These are phyloP conservation scores for Nomada ferruginata DNA, from an alignment of 2,888 invertebrate species.

Conservation along the genomic window DNA sequence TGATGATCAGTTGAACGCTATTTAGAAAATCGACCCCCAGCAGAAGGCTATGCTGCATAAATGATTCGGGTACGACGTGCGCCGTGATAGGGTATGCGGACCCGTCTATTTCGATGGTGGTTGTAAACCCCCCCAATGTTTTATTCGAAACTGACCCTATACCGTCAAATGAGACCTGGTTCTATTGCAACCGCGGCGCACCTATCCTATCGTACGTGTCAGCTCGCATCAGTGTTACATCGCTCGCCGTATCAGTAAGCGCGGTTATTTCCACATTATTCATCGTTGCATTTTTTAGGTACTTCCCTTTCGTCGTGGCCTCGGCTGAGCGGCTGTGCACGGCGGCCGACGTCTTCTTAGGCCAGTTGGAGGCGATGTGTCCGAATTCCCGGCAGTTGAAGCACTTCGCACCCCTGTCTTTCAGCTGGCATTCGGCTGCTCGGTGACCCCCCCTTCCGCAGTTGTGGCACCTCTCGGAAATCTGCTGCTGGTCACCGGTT, in stretches of 20 bases:
- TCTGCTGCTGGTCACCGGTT: neutral
- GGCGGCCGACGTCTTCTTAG: neutral
- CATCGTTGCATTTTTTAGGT: neutral
- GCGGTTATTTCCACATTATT: neutral
- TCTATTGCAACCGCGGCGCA: neutral
- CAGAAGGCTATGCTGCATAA: neutral
- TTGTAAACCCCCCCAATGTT: neutral
- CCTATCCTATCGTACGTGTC: neutral
- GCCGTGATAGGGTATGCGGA: neutral
- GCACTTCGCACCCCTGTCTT: neutral
- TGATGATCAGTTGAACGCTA: neutral
- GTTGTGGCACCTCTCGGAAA: conserved; percentile 9
- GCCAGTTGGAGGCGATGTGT: neutral
- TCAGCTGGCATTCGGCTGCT: neutral
- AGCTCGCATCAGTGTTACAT: conserved; percentile 8
- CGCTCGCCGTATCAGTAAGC: conserved; percentile 14
- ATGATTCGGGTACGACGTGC: neutral
- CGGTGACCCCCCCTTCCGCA: neutral
- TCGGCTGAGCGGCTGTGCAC: neutral
- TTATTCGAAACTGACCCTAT: neutral
- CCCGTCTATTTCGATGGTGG: neutral
- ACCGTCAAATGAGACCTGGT: neutral
- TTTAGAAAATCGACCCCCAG: conserved; percentile 9
- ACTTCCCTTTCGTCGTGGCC: neutral
- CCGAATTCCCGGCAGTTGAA: neutral